phyloP scores from a whole-genome alignment of 1,140 invertebrate genomes.

The Ladona fulva region DNA sequence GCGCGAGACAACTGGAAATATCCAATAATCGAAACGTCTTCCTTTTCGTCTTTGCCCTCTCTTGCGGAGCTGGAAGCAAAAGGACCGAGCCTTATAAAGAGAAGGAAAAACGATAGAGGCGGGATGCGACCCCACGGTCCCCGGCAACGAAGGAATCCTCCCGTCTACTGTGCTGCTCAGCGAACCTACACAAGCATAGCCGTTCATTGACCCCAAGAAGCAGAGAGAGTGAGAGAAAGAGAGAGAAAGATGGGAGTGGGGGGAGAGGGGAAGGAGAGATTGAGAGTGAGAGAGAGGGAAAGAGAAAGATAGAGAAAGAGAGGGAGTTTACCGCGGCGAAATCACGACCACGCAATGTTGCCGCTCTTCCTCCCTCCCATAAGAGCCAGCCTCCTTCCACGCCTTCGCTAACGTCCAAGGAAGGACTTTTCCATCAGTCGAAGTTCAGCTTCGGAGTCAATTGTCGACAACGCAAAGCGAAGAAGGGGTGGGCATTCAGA shows the following conservation, averaged over 20 bases:
- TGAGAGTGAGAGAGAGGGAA: not conserved
- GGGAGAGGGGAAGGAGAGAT: not conserved
- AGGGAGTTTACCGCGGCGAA: not conserved
- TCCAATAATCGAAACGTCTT: too few relatives aligned
- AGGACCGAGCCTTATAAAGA: not conserved
- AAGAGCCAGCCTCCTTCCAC: not conserved
- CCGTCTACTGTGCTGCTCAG: not conserved
- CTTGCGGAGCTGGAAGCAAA: too few relatives aligned
- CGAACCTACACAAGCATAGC: conserved; percentile 3
- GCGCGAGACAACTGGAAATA: too few relatives aligned
- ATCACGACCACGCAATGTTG: not conserved
- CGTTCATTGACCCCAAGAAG: not conserved
- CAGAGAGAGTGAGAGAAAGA: not conserved
- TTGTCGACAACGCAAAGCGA: not conserved
- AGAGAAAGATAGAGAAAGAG: not conserved
- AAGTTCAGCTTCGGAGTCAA: not conserved
- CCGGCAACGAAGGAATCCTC: not conserved
- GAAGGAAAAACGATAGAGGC: not conserved
- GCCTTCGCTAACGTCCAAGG: not conserved
- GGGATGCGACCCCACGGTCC: not conserved
- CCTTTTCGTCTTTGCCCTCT: too few relatives aligned
- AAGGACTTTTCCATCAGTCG: conserved; percentile 4
- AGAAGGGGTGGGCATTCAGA: not conserved
- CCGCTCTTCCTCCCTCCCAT: not conserved
- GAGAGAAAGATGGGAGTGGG: not conserved